Evolutionary conservation across 2,797 vertebrate genomes (phyloP).

Genomic region (Melanotaenia parkinsoni): DNA sequence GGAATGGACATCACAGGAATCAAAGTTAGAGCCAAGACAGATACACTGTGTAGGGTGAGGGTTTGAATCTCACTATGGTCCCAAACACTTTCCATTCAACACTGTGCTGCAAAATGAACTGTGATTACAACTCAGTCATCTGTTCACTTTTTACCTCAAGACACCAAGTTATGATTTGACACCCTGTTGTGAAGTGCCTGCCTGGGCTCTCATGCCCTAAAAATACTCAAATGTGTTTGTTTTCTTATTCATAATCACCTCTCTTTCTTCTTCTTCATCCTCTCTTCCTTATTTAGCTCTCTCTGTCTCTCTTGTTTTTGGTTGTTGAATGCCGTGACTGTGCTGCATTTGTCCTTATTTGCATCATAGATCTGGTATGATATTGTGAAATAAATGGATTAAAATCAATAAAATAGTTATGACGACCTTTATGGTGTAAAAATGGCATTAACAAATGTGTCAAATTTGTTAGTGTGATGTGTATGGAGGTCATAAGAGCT

Average conservation of each 20-base stretch:
- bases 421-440: conserved; percentile 23
- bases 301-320: conserved; percentile 39
- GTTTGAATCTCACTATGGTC: conserved; percentile 18
- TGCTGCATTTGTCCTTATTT: conserved; percentile 71
- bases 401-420: conserved; percentile 54
- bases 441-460: background rate
- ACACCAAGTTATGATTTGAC: conserved; percentile 27
- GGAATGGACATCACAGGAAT: conserved; percentile 2
- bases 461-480: background rate
- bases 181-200: conserved; percentile 75
- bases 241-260: conserved; percentile 26
- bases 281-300: conserved; percentile 16
- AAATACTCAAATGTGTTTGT: conserved; percentile 24
- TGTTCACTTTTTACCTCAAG: conserved; percentile 46
- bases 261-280: conserved; percentile 24
- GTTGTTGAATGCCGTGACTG: conserved; percentile 63
- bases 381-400: conserved; percentile 78
- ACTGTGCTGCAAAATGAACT: conserved; percentile 42
- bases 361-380: conserved; percentile 72
- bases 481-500: background rate
- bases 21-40: background rate
- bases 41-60: conserved; percentile 15
- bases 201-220: conserved; percentile 54
- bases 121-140: conserved; percentile 23
- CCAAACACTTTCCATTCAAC: conserved; percentile 23